Conservation (phyloP, 2,113 vertebrate genomes). For the Strigops habroptila region DNA sequence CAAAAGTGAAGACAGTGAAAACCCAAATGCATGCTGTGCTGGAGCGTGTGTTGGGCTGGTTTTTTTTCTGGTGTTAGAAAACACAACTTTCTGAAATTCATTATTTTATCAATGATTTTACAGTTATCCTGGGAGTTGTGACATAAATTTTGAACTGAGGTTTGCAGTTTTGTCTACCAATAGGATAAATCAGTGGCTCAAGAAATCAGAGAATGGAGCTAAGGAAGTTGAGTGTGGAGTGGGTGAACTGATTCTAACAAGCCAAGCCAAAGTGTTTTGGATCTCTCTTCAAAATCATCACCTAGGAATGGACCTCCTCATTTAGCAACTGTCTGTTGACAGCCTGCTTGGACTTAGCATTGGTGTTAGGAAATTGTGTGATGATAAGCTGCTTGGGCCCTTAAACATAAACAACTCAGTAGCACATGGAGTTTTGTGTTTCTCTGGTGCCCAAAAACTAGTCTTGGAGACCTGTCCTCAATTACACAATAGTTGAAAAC, state of each 20-base stretch:
- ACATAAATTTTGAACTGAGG: neutral
- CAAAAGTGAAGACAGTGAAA: neutral
- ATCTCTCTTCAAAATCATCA: neutral
- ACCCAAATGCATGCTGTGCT: neutral
- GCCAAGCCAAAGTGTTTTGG: neutral
- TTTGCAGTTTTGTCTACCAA: neutral
- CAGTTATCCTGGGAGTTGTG: neutral
- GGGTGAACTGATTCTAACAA: neutral
- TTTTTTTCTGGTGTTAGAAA: neutral
- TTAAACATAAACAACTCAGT: neutral
- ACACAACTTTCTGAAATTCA: neutral
- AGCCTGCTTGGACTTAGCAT: neutral
- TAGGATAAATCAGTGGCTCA: neutral
- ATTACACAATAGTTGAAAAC: neutral
- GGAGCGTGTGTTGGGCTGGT: neutral
- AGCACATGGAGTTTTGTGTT: neutral
- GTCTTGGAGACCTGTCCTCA: neutral
- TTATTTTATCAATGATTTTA: neutral
- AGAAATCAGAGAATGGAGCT: neutral
- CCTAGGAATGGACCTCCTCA: neutral
- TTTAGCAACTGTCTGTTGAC: neutral
- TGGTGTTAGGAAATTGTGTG: neutral
- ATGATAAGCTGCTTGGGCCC: neutral
- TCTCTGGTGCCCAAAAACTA: neutral
- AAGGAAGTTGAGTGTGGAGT: neutral